Evolutionary conservation across 2,797 vertebrate species (phyloP), one percentile per base, ranked within the genome.

Genomic region (Parauchenoglanis punctatus): DNA sequence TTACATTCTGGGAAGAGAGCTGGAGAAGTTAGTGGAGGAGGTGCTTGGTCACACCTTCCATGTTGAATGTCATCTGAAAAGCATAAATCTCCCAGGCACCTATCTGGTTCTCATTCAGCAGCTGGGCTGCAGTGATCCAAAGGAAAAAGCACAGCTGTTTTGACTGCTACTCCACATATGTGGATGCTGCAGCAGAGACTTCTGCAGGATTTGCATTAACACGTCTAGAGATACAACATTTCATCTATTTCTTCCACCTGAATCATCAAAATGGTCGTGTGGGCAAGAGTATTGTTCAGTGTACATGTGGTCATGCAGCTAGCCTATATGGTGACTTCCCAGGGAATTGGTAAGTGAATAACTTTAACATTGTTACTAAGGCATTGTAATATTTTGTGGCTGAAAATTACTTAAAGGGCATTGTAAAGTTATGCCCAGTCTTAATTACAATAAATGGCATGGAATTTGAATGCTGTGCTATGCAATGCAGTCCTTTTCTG

Each of bases 271-370:
- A 91, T 91, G 91, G 81, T 61, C 46, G 12, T 73, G 88, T 93
- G 93, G 91, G 89, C 89, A 88, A 91, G 92, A 90, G 81, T 88
- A 17, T 88, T 95, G 76, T 91, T 96, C 81, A 90, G 96, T 88
- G 91, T 94, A 92, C 94, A 96, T 91, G 87, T 96, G 86, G 91
- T 96, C 91, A 94, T 96, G 86, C 96, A 95, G 89, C 93, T 96
- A 6, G 90, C 93, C 83, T 88, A 93, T 92, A 93, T 91, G 86
- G 95, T 93, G 91, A 93, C 85, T 92, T 93, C 94, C 84, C 94
- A 96, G 93, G 96, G 97, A n/a, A 96, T 96, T 91, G 97, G 98
- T 99, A 96, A 98, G 97, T 94, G 20, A 49, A 65, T 72, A 35
- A 67, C 20, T 54, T n/a, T 81, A 65, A 67, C 35, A 70, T 65